These are phyloP conservation scores for Drosophila crucigera DNA, from an alignment of 2,888 invertebrate species.

Conservation along the genomic window DNA sequence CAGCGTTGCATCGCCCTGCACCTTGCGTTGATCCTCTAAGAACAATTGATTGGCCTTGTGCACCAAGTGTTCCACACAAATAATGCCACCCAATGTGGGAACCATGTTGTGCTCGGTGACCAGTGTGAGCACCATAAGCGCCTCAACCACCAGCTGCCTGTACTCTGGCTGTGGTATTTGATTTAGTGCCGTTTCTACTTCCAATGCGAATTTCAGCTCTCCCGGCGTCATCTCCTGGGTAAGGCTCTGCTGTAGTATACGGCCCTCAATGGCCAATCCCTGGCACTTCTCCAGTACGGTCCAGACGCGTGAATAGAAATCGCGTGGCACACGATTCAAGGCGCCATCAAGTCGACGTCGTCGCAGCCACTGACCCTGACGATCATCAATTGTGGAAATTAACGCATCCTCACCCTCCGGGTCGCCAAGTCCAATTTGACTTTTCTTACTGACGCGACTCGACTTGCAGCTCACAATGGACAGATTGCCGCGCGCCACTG, in stretches of 20 bases:
- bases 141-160: constrained; percentile 98
- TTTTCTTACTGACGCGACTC: constrained; percentile 92
- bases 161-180: constrained; percentile 99
- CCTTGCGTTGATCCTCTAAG: constrained; percentile 96
- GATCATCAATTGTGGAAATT: constrained; percentile 87
- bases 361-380: constrained; percentile 98
- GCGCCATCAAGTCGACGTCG: constrained; percentile 97
- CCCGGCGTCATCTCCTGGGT: constrained; percentile 99
- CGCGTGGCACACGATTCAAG: constrained; percentile 97
- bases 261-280: constrained; percentile 96
- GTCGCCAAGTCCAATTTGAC: constrained; percentile 86
- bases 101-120: constrained; percentile 95
- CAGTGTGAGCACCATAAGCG: constrained; percentile 97
- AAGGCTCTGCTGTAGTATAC: constrained; percentile 94
- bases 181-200: constrained; percentile 98
- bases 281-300: constrained; percentile 96
- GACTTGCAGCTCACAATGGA: constrained; percentile 96
- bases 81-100: constrained; percentile 90
- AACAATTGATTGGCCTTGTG: constrained; percentile 97
- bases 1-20: constrained; percentile 95
- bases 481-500: constrained; percentile 93
- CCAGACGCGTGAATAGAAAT: constrained; percentile 98
- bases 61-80: constrained; percentile 96
- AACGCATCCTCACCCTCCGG: constrained; percentile 85
- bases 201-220: constrained; percentile 98